Base-by-base conservation (phyloP, 2,888 invertebrate genomes). In the Drosophila mimica region DNA sequence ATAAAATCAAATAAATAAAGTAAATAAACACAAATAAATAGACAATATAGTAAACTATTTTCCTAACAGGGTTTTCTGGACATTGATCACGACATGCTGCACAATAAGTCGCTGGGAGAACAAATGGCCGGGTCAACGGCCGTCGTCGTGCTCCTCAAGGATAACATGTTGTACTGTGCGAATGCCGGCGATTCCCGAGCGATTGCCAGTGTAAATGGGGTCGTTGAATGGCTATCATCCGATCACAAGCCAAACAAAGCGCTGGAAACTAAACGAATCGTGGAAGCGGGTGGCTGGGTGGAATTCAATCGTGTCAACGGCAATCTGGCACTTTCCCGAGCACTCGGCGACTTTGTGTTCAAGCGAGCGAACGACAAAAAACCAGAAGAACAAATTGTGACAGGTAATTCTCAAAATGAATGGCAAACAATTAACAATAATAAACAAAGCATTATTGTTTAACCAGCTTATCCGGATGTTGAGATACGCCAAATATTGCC, bases 221-320 rank as follows among this genome's bases (percentile, higher is more conserved):
- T 94, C 88, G 96, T 95, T 74, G 94, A 94, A 91, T 76, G 86
- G 73, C 93, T 97, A 13, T 99, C 98, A 11, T 95, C 96, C 87
- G 99, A 99, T 93, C 99, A 99, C 93, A 99, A 99, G 93, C 99
- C 99, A 4, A 96, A 96, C 91, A 96, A 98, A 91, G 96, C 97
- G 75, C 94, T 95, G 49, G 99, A 99, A 93, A 95, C 96, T 25
- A 95, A 96, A 72, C 95, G 99, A 83, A 99, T 99, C 84, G 95
- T 95, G 40, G 97, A 97, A 1, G 99, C 99, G 40, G 99, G 99
- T 6, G 99, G 99, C 58, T 99, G 97, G 96, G 99, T 99, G 2
- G 98, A 99, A 93, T 96, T 97, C 85, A 99, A 99, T 94, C 94
- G 99, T 82, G 99, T 99, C n/a, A 99, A 99, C 93, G 99, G 99